Percentiles rank a stretch among this genome's conserved stretches.
Evolutionary conservation across 2,113 vertebrate species (phyloP).

Genomic region (Pholis gunnellus): DNA sequence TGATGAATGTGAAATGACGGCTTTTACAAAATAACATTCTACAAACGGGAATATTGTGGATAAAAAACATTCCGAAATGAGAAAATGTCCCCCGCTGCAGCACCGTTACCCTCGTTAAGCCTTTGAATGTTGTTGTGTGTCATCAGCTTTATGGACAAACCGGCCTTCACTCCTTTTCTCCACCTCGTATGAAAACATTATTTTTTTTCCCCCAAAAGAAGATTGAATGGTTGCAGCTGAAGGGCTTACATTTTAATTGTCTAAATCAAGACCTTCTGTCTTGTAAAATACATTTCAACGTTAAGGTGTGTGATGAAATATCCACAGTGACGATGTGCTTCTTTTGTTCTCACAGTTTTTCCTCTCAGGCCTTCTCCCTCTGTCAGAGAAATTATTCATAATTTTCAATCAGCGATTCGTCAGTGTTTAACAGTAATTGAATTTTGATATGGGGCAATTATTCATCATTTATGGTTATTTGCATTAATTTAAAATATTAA

Average conservation of each 20-base stretch:
- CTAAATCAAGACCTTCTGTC: background rate
- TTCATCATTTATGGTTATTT: conserved; percentile 75
- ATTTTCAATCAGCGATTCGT: conserved; percentile 66
- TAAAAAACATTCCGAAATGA: no score
- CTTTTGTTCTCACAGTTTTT: conserved; percentile 41
- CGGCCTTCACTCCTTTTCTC: background rate
- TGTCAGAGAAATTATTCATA: conserved; percentile 65
- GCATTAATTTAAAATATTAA: conserved; percentile 76
- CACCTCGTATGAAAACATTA: background rate
- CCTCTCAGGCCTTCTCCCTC: conserved; percentile 10
- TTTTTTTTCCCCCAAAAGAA: background rate
- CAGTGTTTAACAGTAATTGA: conserved; percentile 72
- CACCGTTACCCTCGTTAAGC: no score
- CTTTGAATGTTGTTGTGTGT: no score
- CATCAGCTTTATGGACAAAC: background rate
- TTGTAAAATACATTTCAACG: background rate
- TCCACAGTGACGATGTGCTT: conserved; percentile 5
- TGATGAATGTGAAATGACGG: no score
- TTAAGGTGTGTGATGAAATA: background rate
- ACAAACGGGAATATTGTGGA: background rate
- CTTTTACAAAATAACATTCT: background rate
- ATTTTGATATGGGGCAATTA: conserved; percentile 73
- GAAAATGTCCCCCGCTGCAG: no score
- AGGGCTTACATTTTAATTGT: background rate
- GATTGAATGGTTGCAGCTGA: background rate